Conservation (phyloP, 2,888 invertebrate species). For the Argynnis bischoffii region DNA sequence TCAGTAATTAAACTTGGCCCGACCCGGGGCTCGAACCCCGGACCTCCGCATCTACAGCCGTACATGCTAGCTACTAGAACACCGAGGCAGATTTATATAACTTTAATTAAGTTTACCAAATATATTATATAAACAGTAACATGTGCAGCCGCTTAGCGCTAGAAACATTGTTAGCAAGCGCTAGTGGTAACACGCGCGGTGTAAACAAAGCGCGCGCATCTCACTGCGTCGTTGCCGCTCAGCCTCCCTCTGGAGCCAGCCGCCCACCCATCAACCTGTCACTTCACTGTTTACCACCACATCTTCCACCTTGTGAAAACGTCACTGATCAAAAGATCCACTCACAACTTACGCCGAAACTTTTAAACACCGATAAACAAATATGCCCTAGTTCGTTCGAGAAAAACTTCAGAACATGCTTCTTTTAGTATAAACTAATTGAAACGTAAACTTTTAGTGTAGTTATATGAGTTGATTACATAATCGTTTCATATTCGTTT, state of each 20-base stretch:
- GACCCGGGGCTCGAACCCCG: too few species aligned
- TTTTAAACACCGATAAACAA: slow-evolving; percentile 11
- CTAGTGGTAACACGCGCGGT: slow-evolving; percentile 29
- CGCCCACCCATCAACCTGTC: slow-evolving; percentile 49
- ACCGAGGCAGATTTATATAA: background rate
- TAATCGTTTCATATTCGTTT: too few species aligned
- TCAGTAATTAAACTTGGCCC: too few species aligned
- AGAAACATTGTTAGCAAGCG: slow-evolving; percentile 13
- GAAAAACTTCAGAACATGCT: background rate
- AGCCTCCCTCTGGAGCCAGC: slow-evolving; percentile 43
- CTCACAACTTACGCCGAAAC: slow-evolving; percentile 4
- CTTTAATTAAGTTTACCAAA: too few species aligned
- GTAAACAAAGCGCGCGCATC: slow-evolving; percentile 71
- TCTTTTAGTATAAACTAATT: background rate
- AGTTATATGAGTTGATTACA: background rate
- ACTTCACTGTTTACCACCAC: slow-evolving; percentile 48
- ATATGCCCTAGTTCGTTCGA: slow-evolving; percentile 4
- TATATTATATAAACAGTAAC: background rate
- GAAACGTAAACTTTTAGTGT: slow-evolving; percentile 5
- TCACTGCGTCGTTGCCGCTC: slow-evolving; percentile 62
- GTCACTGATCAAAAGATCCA: slow-evolving; percentile 16
- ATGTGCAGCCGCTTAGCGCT: slow-evolving; percentile 17
- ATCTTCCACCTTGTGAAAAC: slow-evolving; percentile 33
- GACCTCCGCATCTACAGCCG: too few species aligned
- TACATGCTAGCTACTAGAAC: too few species aligned